Evolutionary conservation across 1,140 invertebrate species (phyloP).

Genomic region (Dendroctonus ponderosae): DNA sequence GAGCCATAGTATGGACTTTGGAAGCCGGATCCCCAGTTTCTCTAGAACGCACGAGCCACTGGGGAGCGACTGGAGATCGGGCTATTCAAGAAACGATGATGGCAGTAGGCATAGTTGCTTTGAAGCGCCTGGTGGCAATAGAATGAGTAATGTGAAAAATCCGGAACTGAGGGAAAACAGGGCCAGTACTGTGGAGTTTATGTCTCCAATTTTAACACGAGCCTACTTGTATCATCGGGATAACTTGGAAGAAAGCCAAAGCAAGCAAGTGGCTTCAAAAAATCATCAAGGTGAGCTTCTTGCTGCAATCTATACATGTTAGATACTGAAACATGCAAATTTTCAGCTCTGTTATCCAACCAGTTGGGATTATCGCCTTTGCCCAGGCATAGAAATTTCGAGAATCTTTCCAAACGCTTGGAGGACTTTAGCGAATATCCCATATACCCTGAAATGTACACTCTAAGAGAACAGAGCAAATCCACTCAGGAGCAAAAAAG

Average conservation of each 20-base stretch:
- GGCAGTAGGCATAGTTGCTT: neutral
- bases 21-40: neutral
- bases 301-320: neutral
- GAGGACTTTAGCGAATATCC: slow-evolving; percentile 26
- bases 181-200: slow-evolving; percentile 15
- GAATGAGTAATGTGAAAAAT: slow-evolving; percentile 2
- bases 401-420: slow-evolving; percentile 30
- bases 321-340: slow-evolving; percentile 6
- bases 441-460: slow-evolving; percentile 5
- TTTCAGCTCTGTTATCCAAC: slow-evolving; percentile 28
- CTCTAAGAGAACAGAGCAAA: neutral
- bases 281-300: slow-evolving; percentile 8
- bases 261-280: neutral
- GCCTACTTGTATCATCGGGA: slow-evolving; percentile 19
- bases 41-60: neutral
- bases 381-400: slow-evolving; percentile 40
- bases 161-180: slow-evolving; percentile 8
- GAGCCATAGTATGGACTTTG: slow-evolving; percentile 32
- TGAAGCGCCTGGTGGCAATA: neutral
- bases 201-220: slow-evolving; percentile 19
- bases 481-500: slow-evolving; percentile 22
- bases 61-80: neutral
- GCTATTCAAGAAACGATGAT: neutral
- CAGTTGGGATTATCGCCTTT: slow-evolving; percentile 39
- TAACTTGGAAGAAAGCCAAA: neutral